Evolutionary conservation across 2,113 vertebrate genomes (phyloP).

Genomic region (Guaruba guarouba): DNA sequence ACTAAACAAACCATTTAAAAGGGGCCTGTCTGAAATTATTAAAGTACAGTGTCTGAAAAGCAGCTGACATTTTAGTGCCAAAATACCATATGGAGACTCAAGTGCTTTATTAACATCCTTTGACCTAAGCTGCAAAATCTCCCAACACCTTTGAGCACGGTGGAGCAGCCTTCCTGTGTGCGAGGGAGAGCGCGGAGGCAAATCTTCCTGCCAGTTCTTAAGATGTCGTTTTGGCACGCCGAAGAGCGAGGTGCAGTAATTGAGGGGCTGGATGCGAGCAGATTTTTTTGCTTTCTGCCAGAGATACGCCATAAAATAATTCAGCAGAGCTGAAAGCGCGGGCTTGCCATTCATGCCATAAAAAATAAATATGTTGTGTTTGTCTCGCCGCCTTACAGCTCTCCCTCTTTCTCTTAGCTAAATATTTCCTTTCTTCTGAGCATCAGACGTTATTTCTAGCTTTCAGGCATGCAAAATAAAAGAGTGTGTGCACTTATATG

Average conservation of each 20-base stretch:
- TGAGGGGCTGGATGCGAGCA: neutral
- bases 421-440: constrained; percentile 60
- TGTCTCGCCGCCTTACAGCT: constrained; percentile 14
- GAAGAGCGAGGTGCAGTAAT: constrained; percentile 9
- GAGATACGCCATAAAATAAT: constrained; percentile 44
- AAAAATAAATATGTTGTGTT: constrained; percentile 53
- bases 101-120: constrained; percentile 29
- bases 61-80: constrained; percentile 63
- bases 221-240: constrained; percentile 37
- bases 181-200: neutral
- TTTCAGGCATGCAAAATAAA: constrained; percentile 15
- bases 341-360: constrained; percentile 21
- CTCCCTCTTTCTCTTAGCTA: constrained; percentile 24
- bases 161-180: neutral
- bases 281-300: constrained; percentile 50
- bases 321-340: constrained; percentile 11
- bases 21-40: constrained; percentile 62
- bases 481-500: neutral
- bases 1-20: constrained; percentile 75
- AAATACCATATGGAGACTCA: constrained; percentile 67
- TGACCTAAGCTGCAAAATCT: constrained; percentile 43
- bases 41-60: constrained; percentile 63
- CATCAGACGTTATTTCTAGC: constrained; percentile 28
- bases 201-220: constrained; percentile 13
- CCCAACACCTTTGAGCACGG: constrained; percentile 1